Base-by-base conservation (phyloP, 1,140 invertebrate genomes). In the Drosophila lacteicornis region DNA sequence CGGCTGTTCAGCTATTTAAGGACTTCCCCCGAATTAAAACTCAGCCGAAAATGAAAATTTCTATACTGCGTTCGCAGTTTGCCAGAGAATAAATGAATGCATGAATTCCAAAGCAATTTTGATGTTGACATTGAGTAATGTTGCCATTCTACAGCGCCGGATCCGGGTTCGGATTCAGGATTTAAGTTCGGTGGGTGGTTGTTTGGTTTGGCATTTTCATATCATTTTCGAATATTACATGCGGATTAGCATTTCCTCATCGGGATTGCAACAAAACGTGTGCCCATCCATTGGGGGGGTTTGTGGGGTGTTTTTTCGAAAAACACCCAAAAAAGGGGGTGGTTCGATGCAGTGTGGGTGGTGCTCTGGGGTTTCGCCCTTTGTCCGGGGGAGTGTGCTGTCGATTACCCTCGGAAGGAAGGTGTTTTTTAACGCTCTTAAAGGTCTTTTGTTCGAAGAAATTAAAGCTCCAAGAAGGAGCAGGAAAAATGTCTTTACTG, bases 201-300 rank as follows among this genome's bases (percentile, higher is more conserved):
- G 84, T 87, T 88, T 88, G 80, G 80, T 68, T 79, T 90, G 79
- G 82, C 75, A 91, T 91, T 91, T 91, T 91, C 82, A 82, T 91
- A 91, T 86, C 75, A 91, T 91, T 91, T 91, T 90, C 85, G 90
- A 85, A 91, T 91, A 91, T 91, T 91, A 91, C 90, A 90, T 90
- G 90, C 85, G 90, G 90, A 91, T 91, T 91, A 91, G 90, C 85
- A 91, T 90, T 91, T 91, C 73, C 79, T 82, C 81, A 91, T 91
- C 67, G 84, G 84, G 78, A 90, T 88, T 84, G 84, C 85, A 88
- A 80, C 78, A 79, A 79, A 90, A 90, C 84, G 84, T 88, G 85
- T 69, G 75, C 75, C 84, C 77, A 84, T 84, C 80, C 30, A 74
- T 63, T 62, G 62, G 67, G 63, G 63, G 47, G 12, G 17, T n/a